Percentiles rank a stretch among this genome's conserved stretches.
phyloP scores from a whole-genome alignment of 2,888 invertebrate species.

The Brassicogethes aeneus region DNA sequence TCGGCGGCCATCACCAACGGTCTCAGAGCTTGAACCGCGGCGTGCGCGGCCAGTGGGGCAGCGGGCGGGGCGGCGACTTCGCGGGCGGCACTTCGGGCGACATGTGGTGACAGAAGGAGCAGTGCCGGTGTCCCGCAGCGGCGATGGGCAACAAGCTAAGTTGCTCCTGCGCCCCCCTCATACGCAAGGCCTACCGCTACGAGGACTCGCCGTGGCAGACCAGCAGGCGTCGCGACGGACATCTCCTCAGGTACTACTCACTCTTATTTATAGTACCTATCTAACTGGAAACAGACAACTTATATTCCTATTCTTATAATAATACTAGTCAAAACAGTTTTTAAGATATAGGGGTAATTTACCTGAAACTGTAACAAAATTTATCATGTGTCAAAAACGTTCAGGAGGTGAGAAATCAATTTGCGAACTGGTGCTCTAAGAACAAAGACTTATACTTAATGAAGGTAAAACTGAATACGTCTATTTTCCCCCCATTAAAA shows the following conservation, averaged over 20 bases:
- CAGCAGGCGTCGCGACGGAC: slow-evolving; percentile 74
- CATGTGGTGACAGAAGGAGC: slow-evolving; percentile 73
- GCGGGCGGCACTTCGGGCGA: slow-evolving; percentile 57
- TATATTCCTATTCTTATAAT: too few relatives aligned
- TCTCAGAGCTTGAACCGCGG: slow-evolving; percentile 71
- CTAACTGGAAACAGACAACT: too few relatives aligned
- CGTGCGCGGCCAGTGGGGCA: slow-evolving; percentile 36
- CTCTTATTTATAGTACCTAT: too few relatives aligned
- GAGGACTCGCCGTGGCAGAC: slow-evolving; percentile 95
- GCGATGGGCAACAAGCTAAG: slow-evolving; percentile 96
- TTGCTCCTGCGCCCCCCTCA: slow-evolving; percentile 93
- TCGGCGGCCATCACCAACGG: slow-evolving; percentile 53
- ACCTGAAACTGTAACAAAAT: too few relatives aligned
- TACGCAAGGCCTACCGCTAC: slow-evolving; percentile 93
- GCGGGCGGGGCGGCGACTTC: slow-evolving; percentile 47
- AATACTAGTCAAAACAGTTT: too few relatives aligned
- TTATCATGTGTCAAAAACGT: too few relatives aligned
- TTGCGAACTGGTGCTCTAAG: too few relatives aligned
- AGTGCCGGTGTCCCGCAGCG: slow-evolving; percentile 34
- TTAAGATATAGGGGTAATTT: too few relatives aligned
- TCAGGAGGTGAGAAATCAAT: too few relatives aligned
- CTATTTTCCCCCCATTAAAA: too few relatives aligned
- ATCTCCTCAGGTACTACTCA: slow-evolving; percentile 78
- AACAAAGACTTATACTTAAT: too few relatives aligned
- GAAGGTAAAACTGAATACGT: too few relatives aligned